These are phyloP conservation scores for Campopleginae sp. DNA, from an alignment of 2,888 invertebrate genomes.

Conservation along the genomic window DNA sequence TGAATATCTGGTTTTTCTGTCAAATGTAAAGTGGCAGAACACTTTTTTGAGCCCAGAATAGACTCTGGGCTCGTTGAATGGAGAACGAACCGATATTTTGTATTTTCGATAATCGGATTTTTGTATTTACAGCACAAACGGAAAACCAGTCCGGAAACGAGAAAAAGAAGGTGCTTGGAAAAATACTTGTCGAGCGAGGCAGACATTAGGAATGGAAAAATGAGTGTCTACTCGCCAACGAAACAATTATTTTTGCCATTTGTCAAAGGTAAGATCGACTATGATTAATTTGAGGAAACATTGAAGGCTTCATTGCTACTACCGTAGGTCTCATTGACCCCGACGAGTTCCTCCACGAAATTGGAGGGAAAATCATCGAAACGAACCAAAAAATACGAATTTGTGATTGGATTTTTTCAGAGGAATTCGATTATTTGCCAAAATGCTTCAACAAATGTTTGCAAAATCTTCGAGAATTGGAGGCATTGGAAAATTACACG, in stretches of 20 bases:
- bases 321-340: background rate
- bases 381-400: background rate
- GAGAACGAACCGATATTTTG: background rate
- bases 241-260: conserved; percentile 69
- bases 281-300: background rate
- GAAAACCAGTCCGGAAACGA: conserved; percentile 57
- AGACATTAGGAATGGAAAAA: conserved; percentile 69
- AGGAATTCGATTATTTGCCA: conserved; percentile 73
- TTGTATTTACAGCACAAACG: conserved; percentile 70
- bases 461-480: conserved; percentile 65
- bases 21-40: background rate
- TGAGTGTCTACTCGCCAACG: conserved; percentile 70
- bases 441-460: conserved; percentile 73
- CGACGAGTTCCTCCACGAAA: background rate
- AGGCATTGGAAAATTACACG: conserved; percentile 68
- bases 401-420: conserved; percentile 63
- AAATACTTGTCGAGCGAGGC: conserved; percentile 69
- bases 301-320: background rate
- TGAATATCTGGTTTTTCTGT: background rate
- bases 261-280: conserved; percentile 69
- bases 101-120: background rate
- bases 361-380: background rate
- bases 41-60: background rate
- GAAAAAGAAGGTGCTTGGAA: conserved; percentile 64
- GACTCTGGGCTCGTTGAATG: background rate